A percentile compares a stretch with the other conserved stretches of the same genome.
phyloP scores from a whole-genome alignment of 2,888 invertebrate genomes.

The Heliconius ethilla region DNA sequence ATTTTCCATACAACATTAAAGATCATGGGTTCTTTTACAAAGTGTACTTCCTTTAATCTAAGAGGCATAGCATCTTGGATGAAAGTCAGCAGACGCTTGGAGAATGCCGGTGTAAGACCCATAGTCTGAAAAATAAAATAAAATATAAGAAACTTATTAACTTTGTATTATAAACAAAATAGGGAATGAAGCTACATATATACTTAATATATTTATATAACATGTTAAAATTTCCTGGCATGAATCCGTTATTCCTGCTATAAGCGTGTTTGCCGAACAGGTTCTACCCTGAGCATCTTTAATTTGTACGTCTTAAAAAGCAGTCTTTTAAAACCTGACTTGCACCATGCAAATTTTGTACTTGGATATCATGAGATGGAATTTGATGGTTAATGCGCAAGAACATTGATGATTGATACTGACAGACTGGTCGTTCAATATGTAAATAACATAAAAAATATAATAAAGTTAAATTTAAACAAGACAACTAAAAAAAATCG shows the following conservation, averaged over 20 bases:
- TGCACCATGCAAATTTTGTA: conserved; percentile 2
- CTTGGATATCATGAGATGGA: not conserved
- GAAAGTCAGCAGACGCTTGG: conserved; percentile 88
- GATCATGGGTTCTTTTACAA: conserved; percentile 91
- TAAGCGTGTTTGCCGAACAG: conserved; percentile 8
- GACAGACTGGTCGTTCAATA: not conserved
- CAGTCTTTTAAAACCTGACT: conserved; percentile 5
- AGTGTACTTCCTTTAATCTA: conserved; percentile 91
- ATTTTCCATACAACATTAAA: conserved; percentile 93
- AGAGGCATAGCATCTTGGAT: conserved; percentile 94
- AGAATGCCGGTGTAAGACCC: conserved; percentile 87
- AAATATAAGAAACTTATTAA: not conserved
- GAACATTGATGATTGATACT: not conserved
- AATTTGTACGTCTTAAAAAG: conserved; percentile 17
- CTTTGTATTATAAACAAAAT: not conserved
- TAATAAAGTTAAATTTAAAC: not conserved
- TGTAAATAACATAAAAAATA: not conserved
- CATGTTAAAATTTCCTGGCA: not conserved
- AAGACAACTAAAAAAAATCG: not conserved
- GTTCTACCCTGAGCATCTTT: conserved; percentile 12
- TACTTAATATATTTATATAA: not conserved
- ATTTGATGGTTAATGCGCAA: not conserved
- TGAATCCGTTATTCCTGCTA: not conserved
- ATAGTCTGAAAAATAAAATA: conserved; percentile 71
- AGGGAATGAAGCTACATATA: too few relatives aligned